Evolutionary conservation across 2,113 vertebrate genomes (phyloP).

Genomic region (Noctilio leporinus): DNA sequence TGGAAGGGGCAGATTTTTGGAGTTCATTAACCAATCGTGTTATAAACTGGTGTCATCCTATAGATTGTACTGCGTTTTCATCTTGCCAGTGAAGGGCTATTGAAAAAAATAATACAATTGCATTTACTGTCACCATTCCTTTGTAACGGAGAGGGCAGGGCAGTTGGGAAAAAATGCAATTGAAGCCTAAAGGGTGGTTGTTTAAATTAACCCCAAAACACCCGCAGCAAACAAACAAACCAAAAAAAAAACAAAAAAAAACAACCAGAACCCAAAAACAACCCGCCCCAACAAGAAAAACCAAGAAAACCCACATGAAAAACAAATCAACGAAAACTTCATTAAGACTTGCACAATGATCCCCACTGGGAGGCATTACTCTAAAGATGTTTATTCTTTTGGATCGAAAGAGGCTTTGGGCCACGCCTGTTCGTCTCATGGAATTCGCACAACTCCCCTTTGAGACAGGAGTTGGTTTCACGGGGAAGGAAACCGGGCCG

Average conservation of each 20-base stretch:
- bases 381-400: neutral
- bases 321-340: neutral
- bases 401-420: neutral
- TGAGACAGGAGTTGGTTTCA: accelerated
- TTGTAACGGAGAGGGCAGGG: neutral
- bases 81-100: neutral
- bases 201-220: neutral
- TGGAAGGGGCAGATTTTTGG: neutral
- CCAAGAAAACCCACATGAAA: neutral
- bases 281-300: too few species aligned
- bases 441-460: neutral
- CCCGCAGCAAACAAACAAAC: neutral
- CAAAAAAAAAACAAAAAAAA: neutral
- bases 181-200: neutral
- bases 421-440: neutral
- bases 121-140: neutral
- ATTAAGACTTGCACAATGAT: neutral
- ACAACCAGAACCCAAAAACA: neutral
- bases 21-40: neutral
- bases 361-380: neutral
- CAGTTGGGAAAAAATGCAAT: neutral
- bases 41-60: accelerated
- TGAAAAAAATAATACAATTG: neutral
- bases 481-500: too few species aligned
- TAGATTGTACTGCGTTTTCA: neutral